A percentile compares a stretch with the other conserved stretches of the same genome.
phyloP scores from a whole-genome alignment of 2,113 vertebrate species.

The Pipa parva region DNA sequence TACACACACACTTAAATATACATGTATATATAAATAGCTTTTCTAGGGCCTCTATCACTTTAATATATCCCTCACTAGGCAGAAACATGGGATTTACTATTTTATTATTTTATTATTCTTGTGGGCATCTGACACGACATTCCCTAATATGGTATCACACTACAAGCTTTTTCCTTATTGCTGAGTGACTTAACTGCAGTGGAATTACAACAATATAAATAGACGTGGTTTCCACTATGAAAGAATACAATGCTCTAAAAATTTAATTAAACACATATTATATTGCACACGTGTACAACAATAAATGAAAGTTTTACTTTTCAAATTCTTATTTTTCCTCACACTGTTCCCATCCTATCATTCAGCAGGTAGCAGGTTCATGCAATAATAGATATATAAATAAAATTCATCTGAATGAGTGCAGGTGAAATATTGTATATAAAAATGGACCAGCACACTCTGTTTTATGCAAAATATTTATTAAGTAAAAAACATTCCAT shows the following conservation, averaged over 20 bases:
- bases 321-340: too few species aligned
- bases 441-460: too few species aligned
- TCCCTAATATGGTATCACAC: conserved; percentile 96
- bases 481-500: too few species aligned
- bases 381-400: too few species aligned
- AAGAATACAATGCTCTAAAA: conserved; percentile 66
- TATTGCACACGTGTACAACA: conserved; percentile 56
- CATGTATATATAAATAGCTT: too few species aligned
- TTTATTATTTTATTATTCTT: conserved; percentile 76
- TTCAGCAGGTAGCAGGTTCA: conserved; percentile 58
- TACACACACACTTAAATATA: too few species aligned
- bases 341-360: conserved; percentile 61
- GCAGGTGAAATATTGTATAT: too few species aligned
- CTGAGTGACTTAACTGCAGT: conserved; percentile 92
- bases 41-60: conserved; percentile 67
- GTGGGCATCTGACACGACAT: conserved; percentile 95
- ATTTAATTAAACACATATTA: conserved; percentile 62
- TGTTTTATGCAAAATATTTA: too few species aligned
- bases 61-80: conserved; percentile 82
- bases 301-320: too few species aligned
- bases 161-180: conserved; percentile 84
- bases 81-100: conserved; percentile 84
- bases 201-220: conserved; percentile 95
- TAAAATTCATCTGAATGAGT: too few species aligned
- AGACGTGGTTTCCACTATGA: conserved; percentile 66